A percentile compares a stretch with the other conserved stretches of the same genome.
phyloP scores from a whole-genome alignment of 2,888 invertebrate genomes.

The Drosophila testacea region DNA sequence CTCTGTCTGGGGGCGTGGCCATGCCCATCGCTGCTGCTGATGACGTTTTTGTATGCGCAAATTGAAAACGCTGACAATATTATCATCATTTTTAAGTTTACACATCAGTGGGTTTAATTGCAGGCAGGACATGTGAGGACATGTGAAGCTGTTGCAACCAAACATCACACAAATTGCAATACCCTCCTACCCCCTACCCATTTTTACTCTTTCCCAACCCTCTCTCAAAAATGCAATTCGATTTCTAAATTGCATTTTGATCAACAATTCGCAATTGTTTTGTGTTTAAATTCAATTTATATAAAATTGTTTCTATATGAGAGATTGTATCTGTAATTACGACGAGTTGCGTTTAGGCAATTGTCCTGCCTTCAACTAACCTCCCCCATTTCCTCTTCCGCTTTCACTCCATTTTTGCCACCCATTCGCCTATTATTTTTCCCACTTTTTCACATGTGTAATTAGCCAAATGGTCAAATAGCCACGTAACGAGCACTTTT shows the following conservation, averaged over 20 bases:
- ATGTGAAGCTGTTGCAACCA: not conserved
- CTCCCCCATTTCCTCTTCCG: not conserved
- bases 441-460: slow-evolving; percentile 34
- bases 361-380: slow-evolving; percentile 15
- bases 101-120: slow-evolving; percentile 84
- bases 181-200: not conserved
- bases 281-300: slow-evolving; percentile 79
- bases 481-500: slow-evolving; percentile 31
- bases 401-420: too few relatives aligned
- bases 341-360: slow-evolving; percentile 42
- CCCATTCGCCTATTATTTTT: not conserved
- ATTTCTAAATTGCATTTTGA: slow-evolving; percentile 81
- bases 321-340: slow-evolving; percentile 57
- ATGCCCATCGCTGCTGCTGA: slow-evolving; percentile 32
- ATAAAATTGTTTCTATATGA: slow-evolving; percentile 66
- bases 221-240: slow-evolving; percentile 26
- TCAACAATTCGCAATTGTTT: slow-evolving; percentile 80
- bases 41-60: slow-evolving; percentile 75
- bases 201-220: not conserved
- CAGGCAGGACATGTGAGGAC: slow-evolving; percentile 35
- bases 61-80: slow-evolving; percentile 83
- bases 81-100: slow-evolving; percentile 84
- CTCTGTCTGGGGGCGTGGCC: not conserved
- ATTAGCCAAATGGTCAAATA: slow-evolving; percentile 40
- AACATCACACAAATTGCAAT: slow-evolving; percentile 5